Evolutionary conservation across 2,113 vertebrate species (phyloP), one percentile per base, ranked within the genome.

Genomic region (Sturnus vulgaris): DNA sequence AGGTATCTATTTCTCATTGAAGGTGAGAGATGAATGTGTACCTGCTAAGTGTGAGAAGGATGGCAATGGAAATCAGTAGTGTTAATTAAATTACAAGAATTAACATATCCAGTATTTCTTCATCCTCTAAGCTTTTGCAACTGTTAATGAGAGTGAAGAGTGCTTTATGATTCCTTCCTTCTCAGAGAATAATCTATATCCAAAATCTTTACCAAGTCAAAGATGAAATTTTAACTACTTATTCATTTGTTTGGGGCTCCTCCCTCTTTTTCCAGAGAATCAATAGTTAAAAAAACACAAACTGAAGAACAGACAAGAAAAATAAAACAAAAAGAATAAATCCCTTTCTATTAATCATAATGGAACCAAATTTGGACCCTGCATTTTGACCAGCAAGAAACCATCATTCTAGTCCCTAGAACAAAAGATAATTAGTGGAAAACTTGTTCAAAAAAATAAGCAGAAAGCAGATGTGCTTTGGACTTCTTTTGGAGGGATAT

Each of bases 11-110:
- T 92, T 90, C 76, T 94, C 55, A 85, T 46, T 93, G 71, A 56
- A 86, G 12, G 75, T 95, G 79, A 82, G 76, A 93, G 83, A 95
- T 75, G 68, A 89, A 96, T 90, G 78, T 80, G 78, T 63, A 88
- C 73, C 59, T 83, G 31, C 47, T 91, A 82, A 93, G 63, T 85
- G 66, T 82, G 56, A 95, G 63, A 52, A 82, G 33, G 60, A 92
- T 86, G 57, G 84, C 91, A 96, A 95, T 71, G 90, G 82, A 94
- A 97, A 96, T 96, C 86, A 92, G 77, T 95, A 95, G 65, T 60
- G 79, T 91, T 95, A 95, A 96, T 97, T 96, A 96, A 95, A 97
- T 97, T 92, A 92, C 35, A 75, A 86, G 59, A 96, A 91, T 96
- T 94, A 96, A 87, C 88, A 92, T 92, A 96, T 50, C 40, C 69